These are phyloP conservation scores for Drosophila mojavensis DNA, from an alignment of 1,140 invertebrate genomes.

Conservation along the genomic window DNA sequence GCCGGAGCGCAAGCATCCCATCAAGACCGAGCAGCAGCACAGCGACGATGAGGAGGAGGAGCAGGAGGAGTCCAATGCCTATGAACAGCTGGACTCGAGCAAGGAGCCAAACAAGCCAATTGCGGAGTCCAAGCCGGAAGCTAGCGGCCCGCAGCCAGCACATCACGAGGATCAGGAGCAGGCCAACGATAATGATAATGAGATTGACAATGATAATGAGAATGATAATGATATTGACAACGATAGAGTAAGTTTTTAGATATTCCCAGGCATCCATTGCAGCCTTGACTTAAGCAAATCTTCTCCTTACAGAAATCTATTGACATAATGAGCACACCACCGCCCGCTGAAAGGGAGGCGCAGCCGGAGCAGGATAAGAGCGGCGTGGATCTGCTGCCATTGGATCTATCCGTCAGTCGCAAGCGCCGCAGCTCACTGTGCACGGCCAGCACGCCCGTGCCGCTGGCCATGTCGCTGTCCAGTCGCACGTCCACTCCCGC, in stretches of 20 bases:
- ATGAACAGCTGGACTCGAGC: background rate
- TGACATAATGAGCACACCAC: slow-evolving; percentile 74
- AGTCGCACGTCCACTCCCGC: slow-evolving; percentile 35
- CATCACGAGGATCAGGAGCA: slow-evolving; percentile 39
- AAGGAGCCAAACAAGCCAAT: slow-evolving; percentile 20
- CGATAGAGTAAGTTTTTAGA: slow-evolving; percentile 61
- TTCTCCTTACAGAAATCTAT: slow-evolving; percentile 67
- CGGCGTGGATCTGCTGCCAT: slow-evolving; percentile 86
- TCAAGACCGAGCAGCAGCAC: slow-evolving; percentile 49
- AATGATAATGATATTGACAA: slow-evolving; percentile 16
- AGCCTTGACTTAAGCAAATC: background rate
- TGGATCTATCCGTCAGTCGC: slow-evolving; percentile 89
- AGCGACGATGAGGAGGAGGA: slow-evolving; percentile 51
- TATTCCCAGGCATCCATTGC: background rate
- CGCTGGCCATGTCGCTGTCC: slow-evolving; percentile 24
- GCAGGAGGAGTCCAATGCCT: slow-evolving; percentile 16
- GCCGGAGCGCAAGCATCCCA: slow-evolving; percentile 20
- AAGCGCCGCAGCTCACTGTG: slow-evolving; percentile 47
- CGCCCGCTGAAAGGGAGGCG: slow-evolving; percentile 48
- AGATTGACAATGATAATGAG: background rate
- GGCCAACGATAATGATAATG: background rate
- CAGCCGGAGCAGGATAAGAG: slow-evolving; percentile 30
- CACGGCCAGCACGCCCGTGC: background rate
- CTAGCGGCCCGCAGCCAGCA: slow-evolving; percentile 38
- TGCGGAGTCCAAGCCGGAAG: slow-evolving; percentile 14